These are phyloP conservation scores for Bactericera cockerelli DNA, from an alignment of 1,140 invertebrate species.

Conservation along the genomic window DNA sequence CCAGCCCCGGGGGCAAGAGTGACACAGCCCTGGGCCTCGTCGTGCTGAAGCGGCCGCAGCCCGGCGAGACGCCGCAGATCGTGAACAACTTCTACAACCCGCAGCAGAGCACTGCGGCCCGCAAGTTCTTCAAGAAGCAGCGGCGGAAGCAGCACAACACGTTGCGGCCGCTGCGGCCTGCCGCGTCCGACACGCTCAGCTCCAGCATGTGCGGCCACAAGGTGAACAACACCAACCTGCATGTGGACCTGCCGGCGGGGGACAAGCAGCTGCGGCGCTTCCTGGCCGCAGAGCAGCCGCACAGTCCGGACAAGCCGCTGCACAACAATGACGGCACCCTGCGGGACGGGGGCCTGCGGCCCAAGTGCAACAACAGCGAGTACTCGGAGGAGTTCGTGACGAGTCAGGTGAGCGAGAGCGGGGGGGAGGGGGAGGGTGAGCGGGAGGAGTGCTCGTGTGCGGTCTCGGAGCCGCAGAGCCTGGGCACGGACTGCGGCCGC, in stretches of 20 bases:
- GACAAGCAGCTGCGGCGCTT: conserved; percentile 18
- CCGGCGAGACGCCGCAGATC: conserved; percentile 1
- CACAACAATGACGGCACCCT: conserved; percentile 16
- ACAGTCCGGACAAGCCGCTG: conserved; percentile 17
- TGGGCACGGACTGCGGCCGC: conserved; percentile 21
- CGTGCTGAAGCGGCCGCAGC: conserved; percentile 46
- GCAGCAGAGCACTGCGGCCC: conserved; percentile 77
- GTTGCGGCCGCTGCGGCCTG: conserved; percentile 44
- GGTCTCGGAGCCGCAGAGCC: conserved; percentile 10
- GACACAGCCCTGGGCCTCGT: conserved; percentile 38
- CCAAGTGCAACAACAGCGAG: conserved; percentile 12
- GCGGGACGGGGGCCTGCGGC: not conserved
- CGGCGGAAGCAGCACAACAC: conserved; percentile 46
- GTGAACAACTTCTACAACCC: conserved; percentile 74
- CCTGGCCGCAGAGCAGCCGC: conserved; percentile 22
- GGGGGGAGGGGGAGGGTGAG: not conserved
- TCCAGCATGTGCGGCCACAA: conserved; percentile 46
- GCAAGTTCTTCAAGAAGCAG: conserved; percentile 77
- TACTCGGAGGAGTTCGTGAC: conserved; percentile 17
- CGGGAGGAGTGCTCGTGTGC: conserved; percentile 9
- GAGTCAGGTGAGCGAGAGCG: conserved; percentile 16
- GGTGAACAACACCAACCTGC: conserved; percentile 62
- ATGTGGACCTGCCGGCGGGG: conserved; percentile 34
- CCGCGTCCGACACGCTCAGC: conserved; percentile 39
- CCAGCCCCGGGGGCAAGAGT: conserved; percentile 26